phyloP scores from a whole-genome alignment of 2,113 vertebrate species.

The Delphinapterus leucas region DNA sequence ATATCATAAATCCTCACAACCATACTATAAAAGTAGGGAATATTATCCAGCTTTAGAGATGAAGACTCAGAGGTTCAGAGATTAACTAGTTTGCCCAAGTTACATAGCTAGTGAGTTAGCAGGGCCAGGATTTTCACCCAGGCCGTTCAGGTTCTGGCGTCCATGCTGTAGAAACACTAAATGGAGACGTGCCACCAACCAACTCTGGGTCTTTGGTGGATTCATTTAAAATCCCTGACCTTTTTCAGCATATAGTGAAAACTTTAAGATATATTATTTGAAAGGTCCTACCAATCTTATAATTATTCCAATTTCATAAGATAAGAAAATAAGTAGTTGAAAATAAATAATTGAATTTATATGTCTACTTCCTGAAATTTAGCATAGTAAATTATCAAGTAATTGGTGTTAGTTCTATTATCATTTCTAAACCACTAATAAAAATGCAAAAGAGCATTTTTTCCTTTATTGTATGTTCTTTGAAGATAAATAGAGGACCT shows the following conservation, averaged over 20 bases:
- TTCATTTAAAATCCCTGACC: not conserved
- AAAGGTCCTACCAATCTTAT: not conserved
- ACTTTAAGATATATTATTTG: not conserved
- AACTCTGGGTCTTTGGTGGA: not conserved
- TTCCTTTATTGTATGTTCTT: not conserved
- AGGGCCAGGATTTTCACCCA: not conserved
- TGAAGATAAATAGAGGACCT: constrained; percentile 2
- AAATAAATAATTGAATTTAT: not conserved
- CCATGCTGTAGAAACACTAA: not conserved
- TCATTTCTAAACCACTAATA: not conserved
- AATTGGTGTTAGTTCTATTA: not conserved
- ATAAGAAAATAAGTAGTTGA: not conserved
- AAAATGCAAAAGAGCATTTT: not conserved
- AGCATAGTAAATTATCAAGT: not conserved
- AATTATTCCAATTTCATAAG: not conserved
- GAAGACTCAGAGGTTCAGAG: not conserved
- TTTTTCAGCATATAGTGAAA: not conserved
- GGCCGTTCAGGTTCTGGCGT: accelerated
- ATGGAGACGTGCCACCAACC: not conserved
- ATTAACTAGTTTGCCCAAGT: not conserved
- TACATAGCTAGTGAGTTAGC: not conserved
- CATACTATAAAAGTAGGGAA: not conserved
- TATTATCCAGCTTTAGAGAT: not conserved
- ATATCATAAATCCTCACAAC: not conserved
- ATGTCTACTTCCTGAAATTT: not conserved